phyloP scores from a whole-genome alignment of 2,113 vertebrate species.

The Ondatra zibethicus region DNA sequence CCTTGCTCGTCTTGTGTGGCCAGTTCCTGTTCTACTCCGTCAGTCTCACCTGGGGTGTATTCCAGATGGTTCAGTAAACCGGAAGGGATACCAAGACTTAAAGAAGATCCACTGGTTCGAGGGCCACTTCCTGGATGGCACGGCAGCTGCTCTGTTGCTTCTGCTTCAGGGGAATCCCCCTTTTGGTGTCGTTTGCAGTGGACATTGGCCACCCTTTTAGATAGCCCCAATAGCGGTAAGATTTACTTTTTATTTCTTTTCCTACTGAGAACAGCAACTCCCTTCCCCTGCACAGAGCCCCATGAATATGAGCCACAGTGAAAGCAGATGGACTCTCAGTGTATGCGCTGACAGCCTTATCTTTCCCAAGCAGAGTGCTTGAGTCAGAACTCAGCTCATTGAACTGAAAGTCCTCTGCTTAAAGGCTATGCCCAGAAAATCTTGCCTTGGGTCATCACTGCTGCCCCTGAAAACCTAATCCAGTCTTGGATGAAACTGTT shows the following conservation, averaged over 20 bases:
- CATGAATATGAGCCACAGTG: not conserved
- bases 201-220: not conserved
- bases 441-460: not conserved
- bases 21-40: not conserved
- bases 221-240: not conserved
- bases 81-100: not conserved
- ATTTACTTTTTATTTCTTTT: not conserved
- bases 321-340: not conserved
- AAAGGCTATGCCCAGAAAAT: not conserved
- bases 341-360: not conserved
- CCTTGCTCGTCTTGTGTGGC: not conserved
- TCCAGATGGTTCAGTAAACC: not conserved
- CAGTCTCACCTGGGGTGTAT: not conserved
- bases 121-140: not conserved
- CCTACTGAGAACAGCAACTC: not conserved
- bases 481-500: not conserved
- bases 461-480: not conserved
- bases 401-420: not conserved
- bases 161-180: not conserved
- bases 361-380: not conserved
- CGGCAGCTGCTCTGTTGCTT: not conserved
- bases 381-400: not conserved
- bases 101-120: not conserved
- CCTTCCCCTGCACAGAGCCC: not conserved
- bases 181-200: not conserved